phyloP scores from a whole-genome alignment of 2,888 invertebrate species.

The Epinotia brunnichana region DNA sequence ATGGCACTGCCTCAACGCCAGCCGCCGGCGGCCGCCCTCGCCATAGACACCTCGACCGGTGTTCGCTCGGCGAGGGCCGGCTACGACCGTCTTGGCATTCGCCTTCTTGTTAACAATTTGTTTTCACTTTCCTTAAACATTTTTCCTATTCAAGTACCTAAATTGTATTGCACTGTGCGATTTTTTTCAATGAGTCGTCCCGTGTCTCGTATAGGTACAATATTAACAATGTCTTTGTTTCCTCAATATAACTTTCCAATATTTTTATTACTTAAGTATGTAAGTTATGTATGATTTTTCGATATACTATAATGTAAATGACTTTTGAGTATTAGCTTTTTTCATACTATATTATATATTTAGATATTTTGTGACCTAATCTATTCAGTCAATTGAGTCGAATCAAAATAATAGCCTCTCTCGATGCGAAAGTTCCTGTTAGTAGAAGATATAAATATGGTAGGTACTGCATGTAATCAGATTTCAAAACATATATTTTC shows the following conservation, averaged over 20 bases:
- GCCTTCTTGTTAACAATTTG: conserved; percentile 36
- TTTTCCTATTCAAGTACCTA: conserved; percentile 56
- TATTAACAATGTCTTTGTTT: conserved; percentile 57
- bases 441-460: conserved; percentile 54
- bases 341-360: conserved; percentile 66
- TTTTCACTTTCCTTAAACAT: conserved; percentile 28
- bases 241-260: conserved; percentile 52
- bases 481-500: conserved; percentile 51
- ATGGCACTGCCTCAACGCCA: conserved; percentile 10
- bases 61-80: not conserved
- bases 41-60: not conserved
- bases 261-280: conserved; percentile 46
- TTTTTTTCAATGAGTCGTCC: conserved; percentile 54
- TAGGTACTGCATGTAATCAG: conserved; percentile 53
- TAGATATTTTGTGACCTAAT: conserved; percentile 78
- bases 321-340: conserved; percentile 69
- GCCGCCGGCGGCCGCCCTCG: conserved; percentile 12
- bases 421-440: conserved; percentile 67
- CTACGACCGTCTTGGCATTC: conserved; percentile 3
- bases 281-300: conserved; percentile 54
- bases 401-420: conserved; percentile 82
- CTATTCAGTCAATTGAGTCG: conserved; percentile 82
- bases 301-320: conserved; percentile 57
- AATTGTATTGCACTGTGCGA: conserved; percentile 71
- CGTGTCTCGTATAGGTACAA: conserved; percentile 50